A percentile compares a stretch with the other conserved stretches of the same genome.
Evolutionary conservation across 2,113 vertebrate species (phyloP).

Genomic region (Chroicocephalus ridibundus): DNA sequence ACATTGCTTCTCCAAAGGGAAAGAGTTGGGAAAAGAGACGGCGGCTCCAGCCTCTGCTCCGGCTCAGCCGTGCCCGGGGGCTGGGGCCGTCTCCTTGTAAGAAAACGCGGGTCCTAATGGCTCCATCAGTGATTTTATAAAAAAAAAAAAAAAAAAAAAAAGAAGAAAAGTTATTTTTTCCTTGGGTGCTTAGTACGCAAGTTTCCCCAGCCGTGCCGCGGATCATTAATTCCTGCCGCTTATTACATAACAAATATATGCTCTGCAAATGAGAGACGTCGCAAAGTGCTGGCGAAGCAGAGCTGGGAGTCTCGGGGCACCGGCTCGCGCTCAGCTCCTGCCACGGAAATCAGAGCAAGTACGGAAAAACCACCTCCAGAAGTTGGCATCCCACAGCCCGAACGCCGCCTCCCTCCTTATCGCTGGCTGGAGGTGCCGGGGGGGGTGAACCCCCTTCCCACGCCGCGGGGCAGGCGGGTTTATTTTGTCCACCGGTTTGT

Average conservation of each 20-base stretch:
- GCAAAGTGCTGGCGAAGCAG: not conserved
- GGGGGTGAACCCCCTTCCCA: not conserved
- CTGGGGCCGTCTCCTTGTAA: not conserved
- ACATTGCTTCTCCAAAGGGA: constrained; percentile 48
- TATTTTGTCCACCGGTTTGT: not conserved
- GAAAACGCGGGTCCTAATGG: not conserved
- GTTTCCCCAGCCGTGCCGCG: constrained; percentile 28
- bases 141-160: not conserved
- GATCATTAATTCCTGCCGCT: constrained; percentile 74
- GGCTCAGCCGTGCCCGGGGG: not conserved
- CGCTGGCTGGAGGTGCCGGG: not conserved
- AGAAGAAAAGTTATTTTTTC: constrained; percentile 51
- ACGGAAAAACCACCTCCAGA: not conserved
- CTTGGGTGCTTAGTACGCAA: constrained; percentile 69
- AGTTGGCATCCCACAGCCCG: not conserved
- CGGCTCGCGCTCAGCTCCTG: not conserved
- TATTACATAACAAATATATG: constrained; percentile 74
- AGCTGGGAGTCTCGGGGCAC: constrained; percentile 18
- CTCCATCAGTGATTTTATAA: constrained; percentile 39
- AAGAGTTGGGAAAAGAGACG: not conserved
- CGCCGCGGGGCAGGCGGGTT: not conserved
- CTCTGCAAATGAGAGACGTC: constrained; percentile 65
- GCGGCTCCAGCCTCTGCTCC: not conserved
- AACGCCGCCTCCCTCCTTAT: accelerated
- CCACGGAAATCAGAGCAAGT: not conserved